Conservation (phyloP, 2,797 vertebrate species). For the Denticeps clupeoides region DNA sequence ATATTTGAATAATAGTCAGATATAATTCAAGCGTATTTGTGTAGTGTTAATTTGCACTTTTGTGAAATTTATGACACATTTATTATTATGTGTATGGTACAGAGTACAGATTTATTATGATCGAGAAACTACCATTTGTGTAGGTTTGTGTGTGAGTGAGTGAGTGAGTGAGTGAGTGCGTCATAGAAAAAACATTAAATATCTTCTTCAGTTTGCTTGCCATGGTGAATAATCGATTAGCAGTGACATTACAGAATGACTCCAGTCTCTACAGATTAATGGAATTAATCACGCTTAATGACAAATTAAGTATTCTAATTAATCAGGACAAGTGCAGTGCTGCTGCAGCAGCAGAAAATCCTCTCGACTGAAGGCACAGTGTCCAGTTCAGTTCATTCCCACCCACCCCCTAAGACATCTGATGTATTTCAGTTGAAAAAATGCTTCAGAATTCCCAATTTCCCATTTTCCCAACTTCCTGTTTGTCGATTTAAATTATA, state of each 20-base stretch:
- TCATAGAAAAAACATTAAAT: conserved; percentile 16
- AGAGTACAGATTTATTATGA: too few species aligned
- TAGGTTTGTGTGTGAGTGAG: neutral
- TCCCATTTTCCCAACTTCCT: too few species aligned
- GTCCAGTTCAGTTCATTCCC: too few species aligned
- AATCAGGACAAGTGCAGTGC: conserved; percentile 50
- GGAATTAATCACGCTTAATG: conserved; percentile 62
- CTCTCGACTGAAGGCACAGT: conserved; percentile 16
- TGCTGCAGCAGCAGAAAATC: conserved; percentile 26
- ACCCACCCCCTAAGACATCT: too few species aligned
- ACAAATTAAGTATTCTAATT: conserved; percentile 64
- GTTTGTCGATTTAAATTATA: too few species aligned
- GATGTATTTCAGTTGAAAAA: too few species aligned
- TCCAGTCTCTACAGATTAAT: conserved; percentile 55
- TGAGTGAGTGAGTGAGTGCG: neutral
- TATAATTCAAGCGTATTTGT: too few species aligned
- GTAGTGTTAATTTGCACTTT: too few species aligned
- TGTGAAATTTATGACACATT: conserved; percentile 13
- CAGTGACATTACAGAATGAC: conserved; percentile 43
- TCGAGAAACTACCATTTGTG: neutral
- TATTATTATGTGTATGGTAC: too few species aligned
- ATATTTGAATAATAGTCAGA: too few species aligned
- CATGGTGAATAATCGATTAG: conserved; percentile 53
- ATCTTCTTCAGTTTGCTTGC: conserved; percentile 36
- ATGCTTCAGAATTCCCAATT: too few species aligned